Conservation (phyloP, 2,113 vertebrate species). For the Petromus typicus region DNA sequence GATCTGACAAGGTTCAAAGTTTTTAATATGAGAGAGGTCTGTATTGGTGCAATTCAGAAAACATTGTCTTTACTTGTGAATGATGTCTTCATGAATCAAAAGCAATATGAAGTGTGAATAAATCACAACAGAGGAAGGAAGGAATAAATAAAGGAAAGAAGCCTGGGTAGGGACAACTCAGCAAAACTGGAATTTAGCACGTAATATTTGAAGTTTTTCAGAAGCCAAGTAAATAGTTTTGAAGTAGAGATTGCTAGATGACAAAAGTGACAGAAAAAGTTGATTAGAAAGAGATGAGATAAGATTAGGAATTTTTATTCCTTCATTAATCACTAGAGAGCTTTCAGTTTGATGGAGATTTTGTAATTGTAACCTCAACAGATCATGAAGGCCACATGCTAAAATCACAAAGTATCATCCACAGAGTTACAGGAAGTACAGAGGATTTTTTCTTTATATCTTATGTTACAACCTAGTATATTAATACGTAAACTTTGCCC, state of each 20-base stretch:
- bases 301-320: neutral
- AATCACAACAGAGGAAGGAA: neutral
- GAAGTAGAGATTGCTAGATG: neutral
- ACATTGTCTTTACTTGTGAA: accelerated
- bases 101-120: neutral
- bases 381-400: neutral
- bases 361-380: neutral
- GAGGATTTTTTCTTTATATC: slow-evolving; percentile 14
- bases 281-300: neutral
- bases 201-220: neutral
- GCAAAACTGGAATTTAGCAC: neutral
- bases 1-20: neutral
- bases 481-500: neutral
- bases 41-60: too few relatives aligned
- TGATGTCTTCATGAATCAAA: neutral
- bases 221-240: neutral
- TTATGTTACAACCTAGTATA: slow-evolving; percentile 30
- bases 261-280: neutral
- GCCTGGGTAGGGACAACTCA: accelerated
- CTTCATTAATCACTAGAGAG: neutral
- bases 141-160: neutral
- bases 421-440: neutral
- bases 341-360: slow-evolving; percentile 7
- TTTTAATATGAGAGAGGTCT: neutral
- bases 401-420: neutral